Percentiles rank a stretch among this genome's conserved stretches.
Evolutionary conservation across 2,797 vertebrate species (phyloP).

Genomic region (Acanthurus leucopareius): DNA sequence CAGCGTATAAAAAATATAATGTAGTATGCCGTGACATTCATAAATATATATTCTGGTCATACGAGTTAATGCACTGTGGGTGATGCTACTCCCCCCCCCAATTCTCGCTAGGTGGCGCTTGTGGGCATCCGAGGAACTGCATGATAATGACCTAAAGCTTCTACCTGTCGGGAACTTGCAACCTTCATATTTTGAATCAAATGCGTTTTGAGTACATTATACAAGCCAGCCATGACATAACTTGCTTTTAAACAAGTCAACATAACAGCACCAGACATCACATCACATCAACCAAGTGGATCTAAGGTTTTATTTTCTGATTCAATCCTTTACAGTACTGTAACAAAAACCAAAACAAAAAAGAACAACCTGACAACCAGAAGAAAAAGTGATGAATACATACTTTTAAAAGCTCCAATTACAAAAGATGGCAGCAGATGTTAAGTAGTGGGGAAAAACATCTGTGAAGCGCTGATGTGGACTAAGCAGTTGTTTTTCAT

Average conservation of each 20-base stretch:
- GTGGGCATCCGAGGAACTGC: neutral
- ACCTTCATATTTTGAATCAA: neutral
- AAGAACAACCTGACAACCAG: conserved; percentile 32
- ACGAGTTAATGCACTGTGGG: too few species aligned
- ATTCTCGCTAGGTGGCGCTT: too few species aligned
- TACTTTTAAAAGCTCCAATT: conserved; percentile 75
- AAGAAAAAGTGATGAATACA: conserved; percentile 65
- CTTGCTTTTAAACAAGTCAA: neutral
- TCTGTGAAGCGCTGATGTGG: conserved; percentile 33
- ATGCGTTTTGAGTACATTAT: neutral
- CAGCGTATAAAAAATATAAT: neutral
- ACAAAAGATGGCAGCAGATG: conserved; percentile 70
- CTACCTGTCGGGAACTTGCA: conserved; percentile 4
- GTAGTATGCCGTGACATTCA: too few species aligned
- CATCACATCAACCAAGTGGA: conserved; percentile 54
- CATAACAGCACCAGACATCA: conserved; percentile 23
- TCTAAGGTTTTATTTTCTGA: conserved; percentile 74
- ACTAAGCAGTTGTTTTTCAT: conserved; percentile 47
- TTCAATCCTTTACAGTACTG: conserved; percentile 80
- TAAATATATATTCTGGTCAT: too few species aligned
- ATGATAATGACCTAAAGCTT: neutral
- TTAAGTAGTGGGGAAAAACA: neutral
- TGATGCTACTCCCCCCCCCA: too few species aligned
- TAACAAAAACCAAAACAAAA: conserved; percentile 78
- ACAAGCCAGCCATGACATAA: neutral